Evolutionary conservation across 2,888 invertebrate genomes (phyloP).

Genomic region (Lasioglossum figueresi): DNA sequence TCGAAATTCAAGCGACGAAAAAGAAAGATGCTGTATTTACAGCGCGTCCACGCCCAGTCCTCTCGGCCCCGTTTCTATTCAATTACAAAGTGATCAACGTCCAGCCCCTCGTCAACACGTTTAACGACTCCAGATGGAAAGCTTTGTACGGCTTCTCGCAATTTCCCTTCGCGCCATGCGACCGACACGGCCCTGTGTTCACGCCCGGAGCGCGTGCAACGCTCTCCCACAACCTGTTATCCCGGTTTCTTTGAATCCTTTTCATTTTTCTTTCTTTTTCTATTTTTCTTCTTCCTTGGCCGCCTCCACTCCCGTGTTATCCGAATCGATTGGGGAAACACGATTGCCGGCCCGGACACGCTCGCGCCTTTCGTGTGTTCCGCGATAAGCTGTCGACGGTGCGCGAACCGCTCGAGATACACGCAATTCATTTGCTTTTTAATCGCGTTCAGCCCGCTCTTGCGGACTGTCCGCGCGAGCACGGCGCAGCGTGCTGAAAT

Average conservation of each 20-base stretch:
- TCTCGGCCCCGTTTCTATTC: conserved; percentile 70
- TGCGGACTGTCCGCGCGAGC: not conserved
- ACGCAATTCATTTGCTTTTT: conserved; percentile 4
- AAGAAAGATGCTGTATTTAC: conserved; percentile 52
- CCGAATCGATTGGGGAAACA: conserved; percentile 6
- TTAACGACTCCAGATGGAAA: conserved; percentile 78
- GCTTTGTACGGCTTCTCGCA: conserved; percentile 63
- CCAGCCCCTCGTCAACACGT: conserved; percentile 68
- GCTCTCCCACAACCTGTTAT: conserved; percentile 25
- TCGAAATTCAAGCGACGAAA: conserved; percentile 70
- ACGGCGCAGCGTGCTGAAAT: not conserved
- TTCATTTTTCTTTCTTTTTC: not conserved
- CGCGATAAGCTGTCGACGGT: not conserved
- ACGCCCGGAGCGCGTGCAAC: not conserved
- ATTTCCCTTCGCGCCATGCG: conserved; percentile 51
- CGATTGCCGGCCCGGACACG: not conserved
- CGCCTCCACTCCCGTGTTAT: not conserved
- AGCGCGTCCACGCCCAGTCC: conserved; percentile 13
- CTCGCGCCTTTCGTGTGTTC: not conserved
- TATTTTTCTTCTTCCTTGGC: not conserved
- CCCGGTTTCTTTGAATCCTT: conserved; percentile 14
- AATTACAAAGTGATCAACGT: conserved; percentile 80
- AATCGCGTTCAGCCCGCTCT: not conserved
- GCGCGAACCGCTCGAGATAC: not conserved
- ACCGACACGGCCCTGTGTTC: not conserved